Base-by-base conservation (phyloP, 1,140 invertebrate species). In the Octopus sinensis region DNA sequence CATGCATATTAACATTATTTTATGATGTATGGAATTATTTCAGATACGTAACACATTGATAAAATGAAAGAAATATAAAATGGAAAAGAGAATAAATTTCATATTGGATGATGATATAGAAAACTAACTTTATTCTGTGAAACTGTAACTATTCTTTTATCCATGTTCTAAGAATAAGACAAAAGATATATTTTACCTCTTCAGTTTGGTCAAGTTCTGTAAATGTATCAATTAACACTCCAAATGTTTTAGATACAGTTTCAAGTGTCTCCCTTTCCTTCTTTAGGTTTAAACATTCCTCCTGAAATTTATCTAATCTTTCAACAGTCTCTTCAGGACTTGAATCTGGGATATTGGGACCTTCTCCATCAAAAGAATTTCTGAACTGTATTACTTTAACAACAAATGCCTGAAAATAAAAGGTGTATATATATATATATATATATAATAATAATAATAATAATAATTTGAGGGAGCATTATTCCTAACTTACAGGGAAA, bases 371-470 rank as follows among this genome's bases (percentile, higher is more conserved):
- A 87, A 91, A 91, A 0, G 88, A 87, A 88, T 91, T 91, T 52
- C 91, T 84, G 83, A 91, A 91, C 84, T 90, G 88, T 75, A 91
- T 90, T n/a, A 91, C 90, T 82, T 91, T 90, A 51, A 91, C 90
- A 13, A 91, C 89, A 85, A 91, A 91, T 76, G 88, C 88, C 89
- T 91, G 86, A 79, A 86, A 43, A 43, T 43, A 43, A 43, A 43
- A 43, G 30, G 30, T 43, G 30, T 43, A 43, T 43, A 43, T 43
- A 43, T 43, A 43, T 43, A 43, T 43, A 43, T 43, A 43, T 43
- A n/a, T n/a, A n/a, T n/a, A n/a, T n/a, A n/a, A n/a, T n/a, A n/a
- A n/a, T n/a, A n/a, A n/a, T n/a, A n/a, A n/a, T n/a, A n/a, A n/a
- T n/a, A n/a, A n/a, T n/a, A n/a, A n/a, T n/a, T n/a, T n/a, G n/a